Percentiles rank a stretch among this genome's conserved stretches.
Conservation (phyloP, 2,888 invertebrate species). For the Drosophila niveifrons region DNA sequence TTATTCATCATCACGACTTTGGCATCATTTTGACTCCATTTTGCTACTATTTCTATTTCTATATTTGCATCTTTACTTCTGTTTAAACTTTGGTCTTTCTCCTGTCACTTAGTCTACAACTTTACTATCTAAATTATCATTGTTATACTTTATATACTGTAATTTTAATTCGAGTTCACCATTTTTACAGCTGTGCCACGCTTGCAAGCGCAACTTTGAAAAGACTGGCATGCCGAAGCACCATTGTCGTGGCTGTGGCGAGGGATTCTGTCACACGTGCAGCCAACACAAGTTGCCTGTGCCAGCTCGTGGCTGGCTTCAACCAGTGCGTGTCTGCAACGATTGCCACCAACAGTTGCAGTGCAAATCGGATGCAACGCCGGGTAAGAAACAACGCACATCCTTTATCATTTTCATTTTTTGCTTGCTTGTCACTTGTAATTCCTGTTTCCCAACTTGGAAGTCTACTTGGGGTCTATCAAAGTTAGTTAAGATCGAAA, state of each 20-base stretch:
- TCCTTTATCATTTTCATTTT: not conserved
- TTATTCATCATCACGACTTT: no score
- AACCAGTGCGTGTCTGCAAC: constrained; percentile 91
- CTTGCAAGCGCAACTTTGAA: constrained; percentile 88
- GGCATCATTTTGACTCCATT: not conserved
- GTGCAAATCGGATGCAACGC: constrained; percentile 73
- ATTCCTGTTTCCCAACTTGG: not conserved
- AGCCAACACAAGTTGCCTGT: constrained; percentile 89
- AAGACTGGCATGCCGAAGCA: constrained; percentile 88
- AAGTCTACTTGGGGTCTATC: no score
- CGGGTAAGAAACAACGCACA: constrained; percentile 67
- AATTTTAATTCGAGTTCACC: not conserved
- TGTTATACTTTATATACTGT: not conserved
- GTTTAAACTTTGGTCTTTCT: no score
- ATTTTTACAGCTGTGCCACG: constrained; percentile 87
- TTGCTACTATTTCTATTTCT: not conserved
- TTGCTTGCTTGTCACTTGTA: not conserved
- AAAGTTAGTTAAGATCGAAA: no score
- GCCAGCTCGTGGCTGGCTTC: constrained; percentile 90
- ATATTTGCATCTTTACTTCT: not conserved
- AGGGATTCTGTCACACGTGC: constrained; percentile 92
- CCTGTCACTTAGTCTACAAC: no score
- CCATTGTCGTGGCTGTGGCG: constrained; percentile 92
- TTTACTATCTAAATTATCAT: not conserved
- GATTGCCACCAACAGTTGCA: constrained; percentile 86